Evolutionary conservation across 2,113 vertebrate species (phyloP).

Genomic region (Bettongia penicillata): DNA sequence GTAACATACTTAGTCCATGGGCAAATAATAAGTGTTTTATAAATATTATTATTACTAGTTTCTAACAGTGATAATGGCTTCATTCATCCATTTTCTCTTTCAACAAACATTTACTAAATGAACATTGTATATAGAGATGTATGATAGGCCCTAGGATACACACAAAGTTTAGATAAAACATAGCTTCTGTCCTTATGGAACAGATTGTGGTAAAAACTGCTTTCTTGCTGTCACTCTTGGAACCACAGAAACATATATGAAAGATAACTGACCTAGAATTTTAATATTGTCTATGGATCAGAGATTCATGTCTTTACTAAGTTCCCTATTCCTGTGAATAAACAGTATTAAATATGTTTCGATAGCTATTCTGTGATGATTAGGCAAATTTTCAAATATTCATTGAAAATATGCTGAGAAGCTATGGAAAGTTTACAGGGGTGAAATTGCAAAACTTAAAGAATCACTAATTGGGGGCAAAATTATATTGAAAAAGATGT

Average conservation of each 20-base stretch:
- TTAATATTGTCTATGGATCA: neutral
- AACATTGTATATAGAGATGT: neutral
- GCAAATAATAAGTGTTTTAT: neutral
- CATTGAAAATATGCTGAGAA: neutral
- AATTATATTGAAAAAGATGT: neutral
- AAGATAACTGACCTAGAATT: neutral
- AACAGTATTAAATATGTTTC: neutral
- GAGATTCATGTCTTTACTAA: neutral
- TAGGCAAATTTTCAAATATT: neutral
- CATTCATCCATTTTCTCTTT: neutral
- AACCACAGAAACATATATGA: neutral
- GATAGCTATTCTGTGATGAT: neutral
- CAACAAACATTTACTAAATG: too few relatives aligned
- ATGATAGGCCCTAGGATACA: neutral
- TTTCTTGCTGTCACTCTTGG: neutral
- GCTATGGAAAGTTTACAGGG: neutral
- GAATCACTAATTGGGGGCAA: neutral
- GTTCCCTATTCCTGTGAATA: neutral
- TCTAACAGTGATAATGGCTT: neutral
- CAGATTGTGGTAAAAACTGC: neutral
- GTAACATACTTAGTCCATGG: neutral
- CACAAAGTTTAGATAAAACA: neutral
- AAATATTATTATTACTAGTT: neutral
- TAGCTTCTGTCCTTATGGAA: neutral
- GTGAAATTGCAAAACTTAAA: neutral